Evolutionary conservation across 1,140 invertebrate genomes (phyloP).

Genomic region (Sitodiplosis mosellana): DNA sequence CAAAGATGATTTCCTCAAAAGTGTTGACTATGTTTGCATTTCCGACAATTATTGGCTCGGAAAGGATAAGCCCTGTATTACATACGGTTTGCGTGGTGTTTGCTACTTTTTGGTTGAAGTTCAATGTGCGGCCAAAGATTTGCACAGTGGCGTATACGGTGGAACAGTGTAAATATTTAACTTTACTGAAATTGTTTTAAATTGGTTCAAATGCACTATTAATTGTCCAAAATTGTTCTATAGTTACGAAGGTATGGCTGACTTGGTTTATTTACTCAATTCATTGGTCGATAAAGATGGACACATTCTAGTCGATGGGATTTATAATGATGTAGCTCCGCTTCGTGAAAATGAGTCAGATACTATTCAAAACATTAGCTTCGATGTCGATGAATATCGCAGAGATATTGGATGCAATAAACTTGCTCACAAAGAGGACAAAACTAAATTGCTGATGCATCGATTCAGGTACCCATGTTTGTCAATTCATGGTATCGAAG

Average conservation of each 20-base stretch:
- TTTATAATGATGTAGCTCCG: constrained; percentile 48
- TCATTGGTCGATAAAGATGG: constrained; percentile 69
- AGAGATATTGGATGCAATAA: constrained; percentile 47
- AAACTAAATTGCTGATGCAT: constrained; percentile 64
- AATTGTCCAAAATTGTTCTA: not conserved
- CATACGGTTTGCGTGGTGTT: constrained; percentile 87
- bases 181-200: not conserved
- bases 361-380: constrained; percentile 76
- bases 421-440: constrained; percentile 57
- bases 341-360: constrained; percentile 54
- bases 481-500: constrained; percentile 77
- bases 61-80: constrained; percentile 88
- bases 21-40: constrained; percentile 90
- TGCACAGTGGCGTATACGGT: constrained; percentile 91
- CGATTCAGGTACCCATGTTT: constrained; percentile 80
- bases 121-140: constrained; percentile 73
- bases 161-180: constrained; percentile 51
- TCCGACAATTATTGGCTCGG: constrained; percentile 99
- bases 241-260: constrained; percentile 70
- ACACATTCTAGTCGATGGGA: constrained; percentile 60
- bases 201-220: too few species aligned
- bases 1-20: constrained; percentile 62
- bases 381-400: constrained; percentile 66
- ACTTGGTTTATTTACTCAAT: constrained; percentile 68
- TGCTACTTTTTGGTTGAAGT: constrained; percentile 87